phyloP scores from a whole-genome alignment of 2,888 invertebrate genomes.

The Ommatoiulus sabulosus region DNA sequence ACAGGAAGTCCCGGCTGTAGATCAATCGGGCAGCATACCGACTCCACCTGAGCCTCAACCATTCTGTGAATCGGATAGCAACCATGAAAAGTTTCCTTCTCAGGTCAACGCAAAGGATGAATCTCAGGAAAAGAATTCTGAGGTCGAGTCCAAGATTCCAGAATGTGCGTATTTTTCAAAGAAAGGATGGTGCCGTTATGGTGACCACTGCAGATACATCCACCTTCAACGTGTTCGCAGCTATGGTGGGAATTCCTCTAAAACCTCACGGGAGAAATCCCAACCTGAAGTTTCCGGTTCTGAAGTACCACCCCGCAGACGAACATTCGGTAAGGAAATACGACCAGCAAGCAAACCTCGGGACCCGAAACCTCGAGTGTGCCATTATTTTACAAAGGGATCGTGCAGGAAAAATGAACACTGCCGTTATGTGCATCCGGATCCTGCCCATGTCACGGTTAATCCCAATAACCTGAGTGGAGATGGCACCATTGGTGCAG shows the following conservation, averaged over 20 bases:
- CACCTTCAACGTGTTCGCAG: not conserved
- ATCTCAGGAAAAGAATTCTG: not conserved
- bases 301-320: not conserved
- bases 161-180: not conserved
- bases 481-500: not conserved
- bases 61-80: not conserved
- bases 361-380: not conserved
- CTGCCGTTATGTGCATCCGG: not conserved
- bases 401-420: not conserved
- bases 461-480: not conserved
- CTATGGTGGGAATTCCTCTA: not conserved
- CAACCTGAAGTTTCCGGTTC: not conserved
- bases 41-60: not conserved
- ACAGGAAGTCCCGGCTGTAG: not conserved
- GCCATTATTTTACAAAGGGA: slow-evolving; percentile 26
- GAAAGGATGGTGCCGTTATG: not conserved
- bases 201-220: not conserved
- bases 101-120: not conserved
- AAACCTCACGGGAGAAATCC: not conserved
- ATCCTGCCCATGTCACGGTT: not conserved
- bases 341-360: not conserved
- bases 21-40: not conserved
- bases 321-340: not conserved
- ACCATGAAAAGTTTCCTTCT: not conserved
- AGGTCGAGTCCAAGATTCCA: not conserved